These are phyloP conservation scores for Euclidia mi DNA, from an alignment of 2,888 invertebrate genomes.

Conservation along the genomic window DNA sequence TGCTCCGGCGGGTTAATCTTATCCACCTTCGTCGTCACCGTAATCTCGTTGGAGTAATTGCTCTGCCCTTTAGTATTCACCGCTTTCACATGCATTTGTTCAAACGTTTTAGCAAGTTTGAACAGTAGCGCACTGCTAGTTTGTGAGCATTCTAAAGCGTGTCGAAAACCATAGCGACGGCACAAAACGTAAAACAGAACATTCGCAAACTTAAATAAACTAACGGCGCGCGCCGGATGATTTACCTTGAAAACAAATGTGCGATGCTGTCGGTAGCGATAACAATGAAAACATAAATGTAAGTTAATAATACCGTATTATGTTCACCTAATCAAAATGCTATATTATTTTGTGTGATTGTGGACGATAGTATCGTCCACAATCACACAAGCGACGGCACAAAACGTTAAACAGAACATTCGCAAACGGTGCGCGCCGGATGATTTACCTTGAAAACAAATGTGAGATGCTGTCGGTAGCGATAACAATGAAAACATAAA, in stretches of 20 bases:
- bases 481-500: no score
- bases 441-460: no score
- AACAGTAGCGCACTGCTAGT: constrained; percentile 20
- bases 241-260: constrained; percentile 88
- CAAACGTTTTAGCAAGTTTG: constrained; percentile 32
- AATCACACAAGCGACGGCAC: no score
- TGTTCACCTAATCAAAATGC: constrained; percentile 29
- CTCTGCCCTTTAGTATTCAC: constrained; percentile 96
- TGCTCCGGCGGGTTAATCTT: constrained; percentile 95
- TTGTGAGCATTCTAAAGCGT: constrained; percentile 65
- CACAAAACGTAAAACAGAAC: constrained; percentile 64
- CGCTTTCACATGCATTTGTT: constrained; percentile 92
- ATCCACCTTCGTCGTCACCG: constrained; percentile 95
- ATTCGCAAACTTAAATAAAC: constrained; percentile 57
- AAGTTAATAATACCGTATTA: constrained; percentile 65
- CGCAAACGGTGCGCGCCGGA: no score
- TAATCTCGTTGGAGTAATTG: constrained; percentile 95
- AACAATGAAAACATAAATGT: constrained; percentile 77
- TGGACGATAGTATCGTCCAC: no score
- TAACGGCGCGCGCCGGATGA: constrained; percentile 63
- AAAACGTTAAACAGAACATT: no score
- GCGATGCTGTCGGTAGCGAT: constrained; percentile 88
- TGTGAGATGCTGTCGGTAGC: no score
- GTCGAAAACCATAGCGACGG: constrained; percentile 63
- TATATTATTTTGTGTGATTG: not conserved